Base-by-base conservation (phyloP, 2,888 invertebrate genomes). In the Laothoe populi region DNA sequence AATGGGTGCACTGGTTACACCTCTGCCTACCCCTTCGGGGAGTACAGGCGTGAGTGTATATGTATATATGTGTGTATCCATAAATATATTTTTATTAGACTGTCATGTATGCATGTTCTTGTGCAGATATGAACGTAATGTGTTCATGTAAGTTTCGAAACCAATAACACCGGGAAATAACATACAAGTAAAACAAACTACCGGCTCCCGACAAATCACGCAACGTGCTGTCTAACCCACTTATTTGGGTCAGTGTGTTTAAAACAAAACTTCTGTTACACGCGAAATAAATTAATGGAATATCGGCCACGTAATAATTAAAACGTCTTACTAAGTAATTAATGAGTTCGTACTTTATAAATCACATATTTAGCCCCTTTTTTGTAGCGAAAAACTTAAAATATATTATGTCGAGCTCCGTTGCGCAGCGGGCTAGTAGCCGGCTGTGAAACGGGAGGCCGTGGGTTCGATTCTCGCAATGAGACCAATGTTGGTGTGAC, bases 171-270 rank as follows among this genome's bases (percentile, higher is more conserved):
- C 49, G 49, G 60, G 60, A 61, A 61, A 42, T 40, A 53, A 49
- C 13, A 44, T 44, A 44, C 44, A 40, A 49, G 60, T 49, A 60
- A 21, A 35, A 19, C 13, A 35, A 45, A 13, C 48, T 49, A 57
- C 48, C 5, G 16, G 40, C 19, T 58, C 45, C 35, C 62, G 40
- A 48, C 62, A 74, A 79, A 81, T 80, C 78, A 81, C 77, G 74
- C 71, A 67, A 71, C 69, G 69, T 72, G 67, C 63, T 64, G 66
- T 68, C 69, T 70, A 70, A 63, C 31, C 64, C 66, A 70, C 68
- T 72, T 78, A 83, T 86, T 83, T 76, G 79, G 88, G 88, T 85
- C 86, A 82, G 70, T 75, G 74, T 73, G 72, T 77, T 74, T 85
- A 85, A n/a, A 81, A 82, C 82, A 81, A 77, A 82, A 78, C 75